These are phyloP conservation scores for Phalacrocorax brasilianus DNA, from an alignment of 2,113 vertebrate species.

Conservation along the genomic window DNA sequence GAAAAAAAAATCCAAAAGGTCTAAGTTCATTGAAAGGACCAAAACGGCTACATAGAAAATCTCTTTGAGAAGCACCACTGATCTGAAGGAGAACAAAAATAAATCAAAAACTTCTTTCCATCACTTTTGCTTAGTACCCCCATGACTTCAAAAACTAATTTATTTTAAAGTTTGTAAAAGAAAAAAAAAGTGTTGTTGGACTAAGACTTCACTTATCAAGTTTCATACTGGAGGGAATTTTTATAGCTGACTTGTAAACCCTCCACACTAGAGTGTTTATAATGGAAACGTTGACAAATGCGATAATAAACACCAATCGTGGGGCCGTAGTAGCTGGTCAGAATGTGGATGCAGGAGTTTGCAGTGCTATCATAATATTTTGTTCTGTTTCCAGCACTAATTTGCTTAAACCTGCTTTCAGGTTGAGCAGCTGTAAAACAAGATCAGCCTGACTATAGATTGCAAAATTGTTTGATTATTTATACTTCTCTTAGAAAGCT, in stretches of 20 bases:
- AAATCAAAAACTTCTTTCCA: background rate
- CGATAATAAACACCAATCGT: constrained; percentile 54
- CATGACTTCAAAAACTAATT: background rate
- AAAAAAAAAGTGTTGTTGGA: background rate
- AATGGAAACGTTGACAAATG: constrained; percentile 60
- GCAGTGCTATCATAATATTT: constrained; percentile 43
- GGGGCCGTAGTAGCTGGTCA: constrained; percentile 34
- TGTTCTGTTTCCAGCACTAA: constrained; percentile 45
- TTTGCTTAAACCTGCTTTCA: constrained; percentile 60
- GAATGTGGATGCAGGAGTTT: constrained; percentile 22
- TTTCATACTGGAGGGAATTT: constrained; percentile 52
- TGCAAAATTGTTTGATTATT: constrained; percentile 69
- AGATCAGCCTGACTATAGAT: background rate
- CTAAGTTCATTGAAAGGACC: background rate
- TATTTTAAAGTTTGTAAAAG: constrained; percentile 21
- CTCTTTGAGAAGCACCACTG: background rate
- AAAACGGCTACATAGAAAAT: background rate
- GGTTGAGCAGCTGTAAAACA: constrained; percentile 39
- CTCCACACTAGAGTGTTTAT: constrained; percentile 38
- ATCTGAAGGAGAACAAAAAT: constrained; percentile 4
- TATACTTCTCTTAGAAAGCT: constrained; percentile 66
- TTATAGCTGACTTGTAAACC: constrained; percentile 50
- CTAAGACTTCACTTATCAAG: constrained; percentile 7
- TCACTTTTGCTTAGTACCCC: background rate
- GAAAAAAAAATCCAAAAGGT: background rate